These are phyloP conservation scores for Drosophila ezoana DNA, from an alignment of 2,888 invertebrate genomes.

Conservation along the genomic window DNA sequence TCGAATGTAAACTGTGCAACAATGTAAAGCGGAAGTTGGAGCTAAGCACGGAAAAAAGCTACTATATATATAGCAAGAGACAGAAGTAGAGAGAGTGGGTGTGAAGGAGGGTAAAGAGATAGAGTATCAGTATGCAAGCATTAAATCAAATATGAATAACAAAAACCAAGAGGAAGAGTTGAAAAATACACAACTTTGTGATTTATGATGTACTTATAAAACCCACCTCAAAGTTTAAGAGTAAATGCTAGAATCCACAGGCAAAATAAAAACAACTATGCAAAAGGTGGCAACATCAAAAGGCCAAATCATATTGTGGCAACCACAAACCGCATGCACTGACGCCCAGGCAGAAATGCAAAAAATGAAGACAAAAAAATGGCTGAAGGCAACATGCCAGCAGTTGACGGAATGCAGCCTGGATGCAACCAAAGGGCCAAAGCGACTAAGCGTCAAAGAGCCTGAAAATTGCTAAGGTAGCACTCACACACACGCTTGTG, in stretches of 20 bases:
- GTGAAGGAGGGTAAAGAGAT: neutral
- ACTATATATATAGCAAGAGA: neutral
- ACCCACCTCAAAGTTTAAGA: conserved; percentile 2
- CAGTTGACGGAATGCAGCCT: conserved; percentile 18
- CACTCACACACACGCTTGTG: conserved; percentile 12
- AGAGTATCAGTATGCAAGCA: conserved; percentile 1
- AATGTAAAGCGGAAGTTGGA: conserved; percentile 30
- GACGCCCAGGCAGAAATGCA: conserved; percentile 2
- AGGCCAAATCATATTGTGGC: conserved; percentile 6
- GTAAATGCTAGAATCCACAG: conserved; percentile 17
- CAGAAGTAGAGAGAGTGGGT: no score
- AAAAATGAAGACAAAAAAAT: neutral
- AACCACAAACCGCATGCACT: conserved; percentile 3
- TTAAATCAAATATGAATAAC: conserved; percentile 22
- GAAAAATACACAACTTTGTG: conserved; percentile 7
- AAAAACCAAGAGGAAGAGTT: neutral
- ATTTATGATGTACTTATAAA: conserved; percentile 9
- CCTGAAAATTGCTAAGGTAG: conserved; percentile 25
- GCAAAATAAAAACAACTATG: conserved; percentile 1
- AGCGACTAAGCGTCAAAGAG: conserved; percentile 40
- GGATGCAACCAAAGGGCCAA: conserved; percentile 20
- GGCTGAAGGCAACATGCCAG: conserved; percentile 22
- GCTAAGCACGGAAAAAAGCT: conserved; percentile 2
- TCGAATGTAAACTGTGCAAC: conserved; percentile 37
- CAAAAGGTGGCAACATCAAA: conserved; percentile 15